Evolutionary conservation across 2,113 vertebrate genomes (phyloP).

Genomic region (Apeltes quadracus): DNA sequence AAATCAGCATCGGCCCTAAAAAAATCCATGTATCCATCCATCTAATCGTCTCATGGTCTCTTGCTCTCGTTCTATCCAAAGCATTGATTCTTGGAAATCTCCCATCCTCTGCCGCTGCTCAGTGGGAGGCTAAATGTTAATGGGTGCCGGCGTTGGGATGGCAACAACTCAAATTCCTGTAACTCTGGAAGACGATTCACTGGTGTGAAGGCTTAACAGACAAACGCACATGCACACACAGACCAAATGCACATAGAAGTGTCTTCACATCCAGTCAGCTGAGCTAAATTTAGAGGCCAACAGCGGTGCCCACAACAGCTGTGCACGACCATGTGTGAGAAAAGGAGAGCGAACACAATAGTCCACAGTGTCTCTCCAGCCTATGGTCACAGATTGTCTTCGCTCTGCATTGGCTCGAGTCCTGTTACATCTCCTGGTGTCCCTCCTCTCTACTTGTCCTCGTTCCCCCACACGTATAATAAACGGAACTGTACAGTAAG

Average conservation of each 20-base stretch:
- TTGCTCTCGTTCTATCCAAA: slow-evolving; percentile 28
- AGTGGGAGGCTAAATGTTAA: slow-evolving; percentile 46
- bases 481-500: slow-evolving; percentile 4
- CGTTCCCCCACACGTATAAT: neutral
- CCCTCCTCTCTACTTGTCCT: neutral
- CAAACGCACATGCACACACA: slow-evolving; percentile 4
- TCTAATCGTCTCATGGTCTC: too few relatives aligned
- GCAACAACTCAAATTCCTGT: slow-evolving; percentile 44
- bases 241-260: slow-evolving; percentile 28
- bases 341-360: slow-evolving; percentile 16
- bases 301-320: slow-evolving; percentile 66
- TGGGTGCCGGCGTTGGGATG: slow-evolving; percentile 32
- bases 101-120: slow-evolving; percentile 21
- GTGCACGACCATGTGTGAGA: slow-evolving; percentile 44
- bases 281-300: slow-evolving; percentile 67
- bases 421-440: neutral
- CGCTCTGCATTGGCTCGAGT: neutral
- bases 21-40: too few relatives aligned
- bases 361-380: slow-evolving; percentile 10
- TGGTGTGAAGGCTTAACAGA: slow-evolving; percentile 43
- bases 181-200: slow-evolving; percentile 44
- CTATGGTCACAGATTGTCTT: neutral
- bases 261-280: slow-evolving; percentile 15
- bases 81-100: slow-evolving; percentile 54
- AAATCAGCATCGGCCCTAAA: too few relatives aligned